A percentile compares a stretch with the other conserved stretches of the same genome.
phyloP scores from a whole-genome alignment of 2,888 invertebrate species.

The Thera britannica region DNA sequence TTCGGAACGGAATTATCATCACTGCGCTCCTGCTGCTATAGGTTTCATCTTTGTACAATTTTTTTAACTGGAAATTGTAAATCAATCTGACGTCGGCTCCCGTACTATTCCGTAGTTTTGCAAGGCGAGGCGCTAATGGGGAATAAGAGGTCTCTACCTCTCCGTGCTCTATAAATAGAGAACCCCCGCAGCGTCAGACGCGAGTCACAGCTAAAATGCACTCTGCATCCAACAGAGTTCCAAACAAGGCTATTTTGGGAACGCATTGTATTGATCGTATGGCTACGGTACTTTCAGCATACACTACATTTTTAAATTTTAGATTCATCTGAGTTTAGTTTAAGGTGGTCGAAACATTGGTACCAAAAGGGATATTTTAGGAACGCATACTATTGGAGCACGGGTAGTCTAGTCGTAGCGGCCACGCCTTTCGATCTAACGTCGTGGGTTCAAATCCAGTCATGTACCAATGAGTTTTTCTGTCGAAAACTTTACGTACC shows the following conservation, averaged over 20 bases:
- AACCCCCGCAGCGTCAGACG: conserved; percentile 46
- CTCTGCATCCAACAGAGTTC: conserved; percentile 37
- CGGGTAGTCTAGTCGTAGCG: no score
- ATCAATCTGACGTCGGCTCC: not conserved
- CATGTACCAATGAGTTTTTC: no score
- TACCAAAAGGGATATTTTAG: no score
- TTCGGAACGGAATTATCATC: no score
- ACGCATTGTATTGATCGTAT: conserved; percentile 31
- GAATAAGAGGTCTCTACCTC: conserved; percentile 35
- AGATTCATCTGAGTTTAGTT: not conserved
- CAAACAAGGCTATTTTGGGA: conserved; percentile 31
- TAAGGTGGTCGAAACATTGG: no score
- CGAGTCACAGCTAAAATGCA: conserved; percentile 38
- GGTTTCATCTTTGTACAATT: no score
- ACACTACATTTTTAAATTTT: conserved; percentile 3
- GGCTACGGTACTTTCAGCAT: conserved; percentile 6
- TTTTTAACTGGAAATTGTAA: no score
- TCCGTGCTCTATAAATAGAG: conserved; percentile 51
- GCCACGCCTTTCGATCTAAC: no score
- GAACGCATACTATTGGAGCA: no score
- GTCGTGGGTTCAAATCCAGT: no score
- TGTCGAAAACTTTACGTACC: no score
- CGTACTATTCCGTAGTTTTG: conserved; percentile 10
- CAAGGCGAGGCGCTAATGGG: conserved; percentile 44
- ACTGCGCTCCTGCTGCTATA: no score